phyloP scores from a whole-genome alignment of 2,888 invertebrate species.

The Linnaemya tessellans region DNA sequence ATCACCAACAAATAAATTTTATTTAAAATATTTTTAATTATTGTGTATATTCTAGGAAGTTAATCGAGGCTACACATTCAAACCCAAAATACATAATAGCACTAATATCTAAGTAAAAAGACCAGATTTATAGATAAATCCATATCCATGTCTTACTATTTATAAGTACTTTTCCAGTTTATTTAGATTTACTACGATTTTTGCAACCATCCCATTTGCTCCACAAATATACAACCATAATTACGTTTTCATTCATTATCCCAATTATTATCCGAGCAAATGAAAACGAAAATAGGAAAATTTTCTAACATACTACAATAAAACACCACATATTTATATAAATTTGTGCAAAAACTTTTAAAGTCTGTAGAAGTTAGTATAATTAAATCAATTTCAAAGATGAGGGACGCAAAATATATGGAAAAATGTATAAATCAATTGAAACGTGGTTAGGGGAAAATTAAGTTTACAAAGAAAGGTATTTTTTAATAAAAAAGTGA shows the following conservation, averaged over 20 bases:
- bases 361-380: constrained; percentile 31
- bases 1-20: too few relatives aligned
- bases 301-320: constrained; percentile 53
- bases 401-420: constrained; percentile 52
- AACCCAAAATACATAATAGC: too few relatives aligned
- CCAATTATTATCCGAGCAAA: constrained; percentile 67
- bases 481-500: constrained; percentile 58
- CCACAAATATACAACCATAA: constrained; percentile 35
- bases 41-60: too few relatives aligned
- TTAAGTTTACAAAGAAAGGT: constrained; percentile 51
- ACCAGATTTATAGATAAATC: too few relatives aligned
- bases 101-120: too few relatives aligned
- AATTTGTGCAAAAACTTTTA: constrained; percentile 58
- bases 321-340: constrained; percentile 47
- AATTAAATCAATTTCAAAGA: constrained; percentile 45
- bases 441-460: constrained; percentile 68
- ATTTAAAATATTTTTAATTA: too few relatives aligned
- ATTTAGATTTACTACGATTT: neutral
- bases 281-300: constrained; percentile 69
- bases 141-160: too few relatives aligned
- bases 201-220: constrained; percentile 1
- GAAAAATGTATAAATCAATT: constrained; percentile 51
- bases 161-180: too few relatives aligned
- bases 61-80: too few relatives aligned
- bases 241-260: constrained; percentile 66